Percentiles rank a stretch among this genome's conserved stretches.
Evolutionary conservation across 1,140 invertebrate genomes (phyloP).

Genomic region (Zaprionus capensis): DNA sequence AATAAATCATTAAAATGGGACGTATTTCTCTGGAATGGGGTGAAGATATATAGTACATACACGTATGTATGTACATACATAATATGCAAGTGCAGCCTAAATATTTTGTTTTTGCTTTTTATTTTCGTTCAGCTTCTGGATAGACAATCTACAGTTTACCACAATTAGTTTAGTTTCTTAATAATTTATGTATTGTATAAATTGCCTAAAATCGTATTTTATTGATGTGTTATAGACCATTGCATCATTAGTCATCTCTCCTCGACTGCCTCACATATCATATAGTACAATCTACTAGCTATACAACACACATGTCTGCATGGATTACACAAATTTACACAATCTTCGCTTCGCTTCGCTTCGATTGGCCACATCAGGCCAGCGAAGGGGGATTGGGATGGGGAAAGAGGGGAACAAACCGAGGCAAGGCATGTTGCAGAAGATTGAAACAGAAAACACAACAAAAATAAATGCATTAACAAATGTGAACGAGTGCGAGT

Average conservation of each 20-base stretch:
- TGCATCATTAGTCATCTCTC: slow-evolving; percentile 33
- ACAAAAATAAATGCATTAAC: slow-evolving; percentile 35
- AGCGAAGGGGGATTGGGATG: neutral
- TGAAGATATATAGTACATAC: neutral
- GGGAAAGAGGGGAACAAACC: neutral
- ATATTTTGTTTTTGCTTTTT: neutral
- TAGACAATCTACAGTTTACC: slow-evolving; percentile 22
- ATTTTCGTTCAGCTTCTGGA: slow-evolving; percentile 2
- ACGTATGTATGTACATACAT: too few species aligned
- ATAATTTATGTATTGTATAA: slow-evolving; percentile 68
- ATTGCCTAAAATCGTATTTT: slow-evolving; percentile 71
- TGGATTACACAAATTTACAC: slow-evolving; percentile 34
- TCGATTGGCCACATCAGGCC: neutral
- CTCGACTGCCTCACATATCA: neutral
- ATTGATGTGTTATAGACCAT: slow-evolving; percentile 50
- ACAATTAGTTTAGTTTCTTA: slow-evolving; percentile 73
- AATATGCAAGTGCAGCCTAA: neutral
- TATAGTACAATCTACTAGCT: slow-evolving; percentile 5
- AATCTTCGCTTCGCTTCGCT: slow-evolving; percentile 13
- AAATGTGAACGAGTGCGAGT: slow-evolving; percentile 6
- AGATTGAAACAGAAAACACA: slow-evolving; percentile 5
- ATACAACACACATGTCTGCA: slow-evolving; percentile 29
- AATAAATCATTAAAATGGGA: neutral
- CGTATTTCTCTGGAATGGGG: neutral
- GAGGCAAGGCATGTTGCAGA: neutral